A percentile compares a stretch with the other conserved stretches of the same genome.
These are phyloP conservation scores for Anas bernieri DNA, from an alignment of 2,797 vertebrate genomes.

Conservation along the genomic window DNA sequence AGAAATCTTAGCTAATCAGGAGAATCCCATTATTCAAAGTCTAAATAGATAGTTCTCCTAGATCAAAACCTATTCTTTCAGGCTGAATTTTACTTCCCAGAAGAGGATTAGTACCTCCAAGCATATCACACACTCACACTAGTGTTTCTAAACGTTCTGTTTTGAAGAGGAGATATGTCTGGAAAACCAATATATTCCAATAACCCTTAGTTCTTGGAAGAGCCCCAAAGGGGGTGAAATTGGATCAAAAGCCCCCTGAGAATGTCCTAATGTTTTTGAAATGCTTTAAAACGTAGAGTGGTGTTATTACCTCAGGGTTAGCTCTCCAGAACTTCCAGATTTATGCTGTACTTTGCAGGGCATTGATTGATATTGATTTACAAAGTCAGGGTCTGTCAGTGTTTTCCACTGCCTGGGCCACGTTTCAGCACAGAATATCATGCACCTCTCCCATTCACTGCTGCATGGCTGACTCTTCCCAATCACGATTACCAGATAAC, in stretches of 20 bases:
- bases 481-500: background rate
- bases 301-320: conserved; percentile 5
- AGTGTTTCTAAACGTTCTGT: background rate
- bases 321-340: conserved; percentile 14
- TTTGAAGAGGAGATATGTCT: conserved; percentile 10
- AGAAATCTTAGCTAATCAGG: background rate
- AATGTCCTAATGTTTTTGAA: conserved; percentile 2
- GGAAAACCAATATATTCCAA: background rate
- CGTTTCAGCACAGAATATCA: background rate
- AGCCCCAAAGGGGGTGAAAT: background rate
- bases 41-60: conserved; percentile 4
- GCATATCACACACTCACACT: background rate
- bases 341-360: conserved; percentile 35
- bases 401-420: background rate
- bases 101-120: conserved; percentile 6
- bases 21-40: conserved; percentile 10
- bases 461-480: background rate
- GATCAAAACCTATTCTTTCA: background rate
- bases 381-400: background rate
- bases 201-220: conserved; percentile 17
- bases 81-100: conserved; percentile 25
- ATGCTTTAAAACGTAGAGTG: conserved; percentile 7
- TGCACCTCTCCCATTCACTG: background rate
- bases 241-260: conserved; percentile 12
- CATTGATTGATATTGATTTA: conserved; percentile 55